A percentile compares a stretch with the other conserved stretches of the same genome.
Conservation (phyloP, 2,888 invertebrate species). For the Hemaris fuciformis region DNA sequence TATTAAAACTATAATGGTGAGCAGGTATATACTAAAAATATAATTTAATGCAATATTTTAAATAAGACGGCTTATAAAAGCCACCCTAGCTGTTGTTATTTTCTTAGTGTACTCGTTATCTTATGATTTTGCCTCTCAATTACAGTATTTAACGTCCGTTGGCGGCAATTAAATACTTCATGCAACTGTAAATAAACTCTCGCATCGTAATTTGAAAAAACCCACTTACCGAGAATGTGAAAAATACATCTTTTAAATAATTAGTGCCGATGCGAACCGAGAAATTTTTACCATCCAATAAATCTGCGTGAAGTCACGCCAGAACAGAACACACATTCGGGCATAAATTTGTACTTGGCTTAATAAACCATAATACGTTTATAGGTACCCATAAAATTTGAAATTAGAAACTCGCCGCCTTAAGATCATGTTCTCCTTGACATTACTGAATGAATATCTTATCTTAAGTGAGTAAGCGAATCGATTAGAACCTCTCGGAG, state of each 20-base stretch:
- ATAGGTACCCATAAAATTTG: slow-evolving; percentile 16
- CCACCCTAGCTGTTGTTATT: slow-evolving; percentile 20
- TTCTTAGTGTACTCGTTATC: slow-evolving; percentile 56
- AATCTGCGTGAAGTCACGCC: slow-evolving; percentile 1
- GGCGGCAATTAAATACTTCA: slow-evolving; percentile 72
- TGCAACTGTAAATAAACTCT: slow-evolving; percentile 76
- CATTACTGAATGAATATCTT: slow-evolving; percentile 34
- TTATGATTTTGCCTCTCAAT: slow-evolving; percentile 69
- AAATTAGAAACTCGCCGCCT: slow-evolving; percentile 17
- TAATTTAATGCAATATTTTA: neutral
- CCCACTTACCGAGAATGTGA: slow-evolving; percentile 69
- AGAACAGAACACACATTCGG: neutral
- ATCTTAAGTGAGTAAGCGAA: slow-evolving; percentile 33
- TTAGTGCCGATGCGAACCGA: slow-evolving; percentile 67
- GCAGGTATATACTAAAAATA: too few relatives aligned
- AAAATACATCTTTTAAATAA: slow-evolving; percentile 75
- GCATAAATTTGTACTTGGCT: slow-evolving; percentile 19
- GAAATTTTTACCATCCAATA: slow-evolving; percentile 66
- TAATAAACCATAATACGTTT: slow-evolving; percentile 9
- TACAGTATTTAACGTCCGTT: slow-evolving; percentile 73
- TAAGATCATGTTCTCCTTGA: slow-evolving; percentile 37
- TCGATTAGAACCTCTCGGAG: slow-evolving; percentile 34
- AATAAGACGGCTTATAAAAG: neutral
- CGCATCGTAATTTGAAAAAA: slow-evolving; percentile 66
- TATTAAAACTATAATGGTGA: too few relatives aligned